Percentiles rank a stretch among this genome's conserved stretches.
These are phyloP conservation scores for Oscheius sp. DNA, from an alignment of 2,888 invertebrate genomes.

Conservation along the genomic window DNA sequence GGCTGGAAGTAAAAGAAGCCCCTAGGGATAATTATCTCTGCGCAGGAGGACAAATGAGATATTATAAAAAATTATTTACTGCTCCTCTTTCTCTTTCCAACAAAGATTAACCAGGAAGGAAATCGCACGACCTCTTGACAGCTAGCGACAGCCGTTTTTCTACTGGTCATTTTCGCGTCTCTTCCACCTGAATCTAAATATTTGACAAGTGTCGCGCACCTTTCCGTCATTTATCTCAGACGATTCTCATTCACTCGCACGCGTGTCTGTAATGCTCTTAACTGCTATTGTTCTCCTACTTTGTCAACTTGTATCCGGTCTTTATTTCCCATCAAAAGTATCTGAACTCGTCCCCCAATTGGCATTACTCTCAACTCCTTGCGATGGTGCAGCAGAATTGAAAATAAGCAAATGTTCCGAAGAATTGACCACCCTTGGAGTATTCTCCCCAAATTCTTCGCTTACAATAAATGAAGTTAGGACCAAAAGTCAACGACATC, in stretches of 20 bases:
- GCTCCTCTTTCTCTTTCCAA: background rate
- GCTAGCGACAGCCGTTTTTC: constrained; percentile 5
- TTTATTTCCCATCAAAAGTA: constrained; percentile 10
- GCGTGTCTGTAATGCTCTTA: constrained; percentile 1
- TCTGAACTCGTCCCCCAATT: constrained; percentile 9
- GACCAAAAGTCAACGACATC: constrained; percentile 52
- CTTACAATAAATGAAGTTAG: constrained; percentile 49
- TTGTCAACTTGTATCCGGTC: background rate
- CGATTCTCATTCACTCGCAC: constrained; percentile 9
- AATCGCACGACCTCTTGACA: constrained; percentile 8
- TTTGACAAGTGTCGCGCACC: constrained; percentile 37
- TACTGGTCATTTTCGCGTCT: constrained; percentile 28
- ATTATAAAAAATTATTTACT: too few species aligned
- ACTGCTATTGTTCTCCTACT: background rate
- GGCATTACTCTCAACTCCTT: constrained; percentile 11
- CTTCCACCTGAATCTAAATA: constrained; percentile 29
- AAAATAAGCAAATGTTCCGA: constrained; percentile 50
- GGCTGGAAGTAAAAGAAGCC: too few species aligned
- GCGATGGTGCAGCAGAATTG: constrained; percentile 41
- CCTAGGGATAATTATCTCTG: too few species aligned
- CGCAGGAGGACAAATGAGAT: too few species aligned
- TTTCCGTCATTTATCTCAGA: constrained; percentile 27
- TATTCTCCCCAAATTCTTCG: constrained; percentile 44
- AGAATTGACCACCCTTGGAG: constrained; percentile 50
- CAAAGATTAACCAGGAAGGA: constrained; percentile 12